A percentile compares a stretch with the other conserved stretches of the same genome.
phyloP scores from a whole-genome alignment of 2,113 vertebrate genomes.

The Plestiodon gilberti region DNA sequence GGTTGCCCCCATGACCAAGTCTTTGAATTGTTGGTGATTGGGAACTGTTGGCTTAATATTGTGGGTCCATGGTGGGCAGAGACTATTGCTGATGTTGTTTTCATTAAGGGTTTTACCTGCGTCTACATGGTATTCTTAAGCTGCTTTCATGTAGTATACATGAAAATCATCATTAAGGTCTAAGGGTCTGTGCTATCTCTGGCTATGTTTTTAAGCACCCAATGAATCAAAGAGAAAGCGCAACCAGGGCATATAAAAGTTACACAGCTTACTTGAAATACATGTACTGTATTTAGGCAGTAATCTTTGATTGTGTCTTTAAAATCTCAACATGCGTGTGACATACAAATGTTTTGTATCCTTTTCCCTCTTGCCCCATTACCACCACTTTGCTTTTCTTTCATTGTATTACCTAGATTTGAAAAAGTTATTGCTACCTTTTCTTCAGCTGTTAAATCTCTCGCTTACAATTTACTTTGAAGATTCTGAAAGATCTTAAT shows the following conservation, averaged over 20 bases:
- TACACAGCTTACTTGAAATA: not conserved
- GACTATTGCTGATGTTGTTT: not conserved
- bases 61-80: not conserved
- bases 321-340: slow-evolving; percentile 20
- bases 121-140: not conserved
- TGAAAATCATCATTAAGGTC: not conserved
- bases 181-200: not conserved
- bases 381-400: slow-evolving; percentile 45
- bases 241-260: not conserved
- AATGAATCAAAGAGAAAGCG: not conserved
- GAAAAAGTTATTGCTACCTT: slow-evolving; percentile 50
- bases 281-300: not conserved
- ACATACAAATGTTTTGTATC: slow-evolving; percentile 3
- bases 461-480: slow-evolving; percentile 40
- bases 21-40: not conserved
- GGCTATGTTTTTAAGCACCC: not conserved
- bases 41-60: not conserved
- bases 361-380: slow-evolving; percentile 23
- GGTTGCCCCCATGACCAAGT: not conserved
- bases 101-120: not conserved
- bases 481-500: slow-evolving; percentile 42
- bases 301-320: not conserved
- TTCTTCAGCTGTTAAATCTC: slow-evolving; percentile 61
- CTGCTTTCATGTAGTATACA: not conserved
- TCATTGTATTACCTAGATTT: slow-evolving; percentile 61